phyloP scores from a whole-genome alignment of 1,140 invertebrate species.

The Eciton burchellii region DNA sequence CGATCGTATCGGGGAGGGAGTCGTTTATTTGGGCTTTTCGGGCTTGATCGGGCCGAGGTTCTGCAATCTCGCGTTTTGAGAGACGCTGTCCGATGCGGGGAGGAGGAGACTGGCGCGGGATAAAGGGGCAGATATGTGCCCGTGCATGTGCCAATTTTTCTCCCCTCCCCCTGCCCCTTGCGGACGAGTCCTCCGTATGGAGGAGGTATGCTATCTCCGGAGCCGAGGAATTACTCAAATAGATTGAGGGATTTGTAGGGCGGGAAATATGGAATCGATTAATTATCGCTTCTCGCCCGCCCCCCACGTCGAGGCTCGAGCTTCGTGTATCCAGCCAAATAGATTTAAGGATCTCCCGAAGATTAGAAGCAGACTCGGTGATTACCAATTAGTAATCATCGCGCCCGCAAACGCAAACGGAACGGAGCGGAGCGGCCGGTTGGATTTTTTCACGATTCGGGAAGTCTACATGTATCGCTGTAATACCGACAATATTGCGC shows the following conservation, averaged over 20 bases:
- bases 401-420: neutral
- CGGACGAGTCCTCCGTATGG: neutral
- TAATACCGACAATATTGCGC: neutral
- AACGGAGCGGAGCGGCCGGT: neutral
- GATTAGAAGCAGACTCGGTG: conserved; percentile 19
- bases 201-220: conserved; percentile 19
- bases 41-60: neutral
- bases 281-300: conserved; percentile 42
- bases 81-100: neutral
- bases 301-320: neutral
- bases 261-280: conserved; percentile 58
- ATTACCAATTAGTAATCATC: conserved; percentile 29
- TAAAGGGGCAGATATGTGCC: conserved; percentile 37
- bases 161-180: conserved; percentile 15
- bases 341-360: conserved; percentile 45
- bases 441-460: neutral
- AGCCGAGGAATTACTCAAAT: conserved; percentile 53
- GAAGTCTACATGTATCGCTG: neutral
- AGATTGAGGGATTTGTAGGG: conserved; percentile 53
- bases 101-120: conserved; percentile 37
- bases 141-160: conserved; percentile 48
- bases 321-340: conserved; percentile 32
- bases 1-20: conserved; percentile 24
- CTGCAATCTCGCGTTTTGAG: neutral
- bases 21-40: conserved; percentile 18